phyloP scores from a whole-genome alignment of 2,797 vertebrate species.

The Falco concolor region DNA sequence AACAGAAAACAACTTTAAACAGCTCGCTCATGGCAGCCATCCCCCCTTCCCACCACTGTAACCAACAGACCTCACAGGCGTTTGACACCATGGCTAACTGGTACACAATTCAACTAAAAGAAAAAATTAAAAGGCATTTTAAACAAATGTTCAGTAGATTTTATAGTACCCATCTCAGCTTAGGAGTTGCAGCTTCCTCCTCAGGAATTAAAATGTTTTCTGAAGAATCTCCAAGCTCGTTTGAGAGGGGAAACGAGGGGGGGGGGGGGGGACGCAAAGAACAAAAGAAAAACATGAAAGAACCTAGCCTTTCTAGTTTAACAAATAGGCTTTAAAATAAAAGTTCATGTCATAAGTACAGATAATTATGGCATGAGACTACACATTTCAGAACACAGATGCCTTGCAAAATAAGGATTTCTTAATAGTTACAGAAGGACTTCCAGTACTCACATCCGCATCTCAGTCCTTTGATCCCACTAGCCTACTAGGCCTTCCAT shows the following conservation, averaged over 20 bases:
- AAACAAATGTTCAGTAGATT: neutral
- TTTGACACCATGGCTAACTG: neutral
- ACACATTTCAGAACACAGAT: neutral
- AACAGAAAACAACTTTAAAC: neutral
- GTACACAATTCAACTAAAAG: neutral
- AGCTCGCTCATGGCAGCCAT: neutral
- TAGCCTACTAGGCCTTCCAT: neutral
- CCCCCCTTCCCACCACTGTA: neutral
- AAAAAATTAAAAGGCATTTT: neutral
- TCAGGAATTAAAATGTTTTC: neutral
- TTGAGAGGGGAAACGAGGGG: neutral
- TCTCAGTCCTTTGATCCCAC: neutral
- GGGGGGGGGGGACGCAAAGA: no score
- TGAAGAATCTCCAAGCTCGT: neutral
- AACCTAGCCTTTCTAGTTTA: neutral
- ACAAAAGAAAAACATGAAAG: no score
- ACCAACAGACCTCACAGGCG: neutral
- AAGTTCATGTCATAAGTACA: neutral
- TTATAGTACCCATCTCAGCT: neutral
- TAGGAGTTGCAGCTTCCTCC: neutral
- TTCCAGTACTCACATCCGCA: neutral
- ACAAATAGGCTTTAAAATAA: neutral
- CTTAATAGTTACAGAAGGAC: neutral
- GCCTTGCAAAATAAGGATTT: neutral
- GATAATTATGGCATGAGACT: neutral